Conservation (phyloP, 2,797 vertebrate species). For the Centroberyx gerrardi region DNA sequence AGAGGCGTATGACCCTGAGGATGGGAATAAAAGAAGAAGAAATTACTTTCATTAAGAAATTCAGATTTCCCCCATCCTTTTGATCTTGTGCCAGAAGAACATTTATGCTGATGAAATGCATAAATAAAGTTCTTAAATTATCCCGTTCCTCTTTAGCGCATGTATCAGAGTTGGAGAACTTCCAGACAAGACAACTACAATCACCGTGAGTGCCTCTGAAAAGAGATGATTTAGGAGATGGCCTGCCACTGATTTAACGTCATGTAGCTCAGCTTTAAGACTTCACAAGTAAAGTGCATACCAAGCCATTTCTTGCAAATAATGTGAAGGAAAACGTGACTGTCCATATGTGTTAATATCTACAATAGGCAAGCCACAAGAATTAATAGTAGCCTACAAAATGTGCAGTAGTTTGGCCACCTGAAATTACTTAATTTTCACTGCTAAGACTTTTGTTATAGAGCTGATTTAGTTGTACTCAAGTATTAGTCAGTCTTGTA, state of each 20-base stretch:
- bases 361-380: conserved; percentile 3
- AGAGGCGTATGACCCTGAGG: conserved; percentile 87
- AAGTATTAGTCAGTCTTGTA: neutral
- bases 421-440: neutral
- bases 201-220: conserved; percentile 85
- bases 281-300: conserved; percentile 60
- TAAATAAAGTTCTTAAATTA: conserved; percentile 89
- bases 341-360: conserved; percentile 23
- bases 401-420: neutral
- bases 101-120: conserved; percentile 91
- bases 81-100: conserved; percentile 89
- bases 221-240: conserved; percentile 80
- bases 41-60: conserved; percentile 92
- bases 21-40: conserved; percentile 89
- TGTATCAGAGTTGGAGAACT: conserved; percentile 85
- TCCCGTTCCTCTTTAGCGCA: conserved; percentile 82
- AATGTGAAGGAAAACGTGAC: conserved; percentile 33
- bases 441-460: neutral
- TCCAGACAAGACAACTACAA: conserved; percentile 87
- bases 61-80: conserved; percentile 87
- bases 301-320: conserved; percentile 59
- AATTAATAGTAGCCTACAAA: conserved; percentile 21
- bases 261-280: conserved; percentile 52
- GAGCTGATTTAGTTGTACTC: neutral
- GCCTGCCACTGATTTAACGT: conserved; percentile 65